These are phyloP conservation scores for Orussus abietinus DNA, from an alignment of 1,140 invertebrate genomes.

Conservation along the genomic window DNA sequence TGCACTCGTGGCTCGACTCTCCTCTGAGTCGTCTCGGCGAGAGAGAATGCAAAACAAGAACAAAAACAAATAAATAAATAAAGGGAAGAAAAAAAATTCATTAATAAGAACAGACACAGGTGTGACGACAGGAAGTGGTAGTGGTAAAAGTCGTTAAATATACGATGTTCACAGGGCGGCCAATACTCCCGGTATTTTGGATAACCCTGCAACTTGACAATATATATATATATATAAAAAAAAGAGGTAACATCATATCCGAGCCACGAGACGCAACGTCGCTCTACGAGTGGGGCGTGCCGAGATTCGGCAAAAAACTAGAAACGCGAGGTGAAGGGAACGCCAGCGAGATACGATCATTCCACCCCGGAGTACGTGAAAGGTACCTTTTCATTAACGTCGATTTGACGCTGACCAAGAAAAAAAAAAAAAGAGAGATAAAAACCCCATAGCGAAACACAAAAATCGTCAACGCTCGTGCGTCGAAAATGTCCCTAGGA, in stretches of 20 bases:
- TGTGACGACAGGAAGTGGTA: slow-evolving; percentile 30
- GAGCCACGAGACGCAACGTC: slow-evolving; percentile 54
- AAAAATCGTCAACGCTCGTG: no score
- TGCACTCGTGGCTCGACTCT: slow-evolving; percentile 26
- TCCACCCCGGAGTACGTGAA: no score
- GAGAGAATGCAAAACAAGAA: background rate
- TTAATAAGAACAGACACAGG: slow-evolving; percentile 23
- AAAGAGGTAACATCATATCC: slow-evolving; percentile 59
- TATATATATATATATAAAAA: slow-evolving; percentile 9
- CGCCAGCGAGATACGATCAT: no score
- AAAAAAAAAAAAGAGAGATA: slow-evolving; percentile 15
- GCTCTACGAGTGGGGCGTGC: slow-evolving; percentile 22
- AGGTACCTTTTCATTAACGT: no score
- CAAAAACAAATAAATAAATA: slow-evolving; percentile 7
- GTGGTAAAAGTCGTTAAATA: slow-evolving; percentile 34
- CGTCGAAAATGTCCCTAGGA: no score
- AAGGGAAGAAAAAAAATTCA: slow-evolving; percentile 12
- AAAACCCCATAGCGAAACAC: no score
- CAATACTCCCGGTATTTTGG: slow-evolving; percentile 40
- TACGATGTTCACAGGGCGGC: slow-evolving; percentile 22
- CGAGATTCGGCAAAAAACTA: background rate
- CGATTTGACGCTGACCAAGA: no score
- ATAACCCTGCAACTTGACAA: slow-evolving; percentile 56
- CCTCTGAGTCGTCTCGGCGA: background rate
- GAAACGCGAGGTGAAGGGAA: no score